Percentiles rank a stretch among this genome's conserved stretches.
Conservation (phyloP, 2,888 invertebrate genomes). For the Torymus aiolomorphi region DNA sequence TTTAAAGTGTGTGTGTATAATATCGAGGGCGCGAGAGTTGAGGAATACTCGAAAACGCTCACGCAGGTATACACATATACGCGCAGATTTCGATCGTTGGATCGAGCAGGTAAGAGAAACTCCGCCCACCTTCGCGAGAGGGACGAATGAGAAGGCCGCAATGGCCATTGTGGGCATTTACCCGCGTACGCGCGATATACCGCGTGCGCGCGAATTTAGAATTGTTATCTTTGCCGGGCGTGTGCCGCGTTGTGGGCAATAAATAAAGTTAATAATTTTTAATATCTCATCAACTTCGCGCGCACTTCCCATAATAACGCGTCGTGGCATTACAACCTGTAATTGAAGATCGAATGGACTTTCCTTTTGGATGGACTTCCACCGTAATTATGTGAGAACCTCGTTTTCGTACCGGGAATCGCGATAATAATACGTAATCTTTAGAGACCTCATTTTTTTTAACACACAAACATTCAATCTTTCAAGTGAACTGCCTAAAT, state of each 20-base stretch:
- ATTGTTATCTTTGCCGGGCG: not conserved
- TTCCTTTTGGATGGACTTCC: slow-evolving; percentile 10
- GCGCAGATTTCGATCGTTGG: slow-evolving; percentile 35
- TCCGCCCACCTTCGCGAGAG: slow-evolving; percentile 54
- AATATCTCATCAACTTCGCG: slow-evolving; percentile 26
- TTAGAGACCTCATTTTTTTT: slow-evolving; percentile 5
- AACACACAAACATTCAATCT: not conserved
- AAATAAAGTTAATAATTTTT: slow-evolving; percentile 22
- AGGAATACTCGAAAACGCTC: not conserved
- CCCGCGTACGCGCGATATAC: slow-evolving; percentile 8
- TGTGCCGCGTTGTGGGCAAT: not conserved
- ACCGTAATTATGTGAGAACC: slow-evolving; percentile 30
- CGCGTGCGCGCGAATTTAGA: slow-evolving; percentile 26
- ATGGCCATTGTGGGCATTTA: slow-evolving; percentile 52
- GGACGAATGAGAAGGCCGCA: slow-evolving; percentile 51
- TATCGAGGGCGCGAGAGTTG: not conserved
- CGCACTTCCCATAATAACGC: slow-evolving; percentile 20
- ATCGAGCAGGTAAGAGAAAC: slow-evolving; percentile 55
- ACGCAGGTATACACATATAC: not conserved
- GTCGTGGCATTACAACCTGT: slow-evolving; percentile 9
- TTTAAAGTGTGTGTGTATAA: not conserved
- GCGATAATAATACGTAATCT: slow-evolving; percentile 33
- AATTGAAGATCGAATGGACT: slow-evolving; percentile 30
- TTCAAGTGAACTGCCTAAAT: not conserved
- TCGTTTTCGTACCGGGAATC: slow-evolving; percentile 23